Conservation (phyloP, 2,888 invertebrate genomes). For the Patella depressa region DNA sequence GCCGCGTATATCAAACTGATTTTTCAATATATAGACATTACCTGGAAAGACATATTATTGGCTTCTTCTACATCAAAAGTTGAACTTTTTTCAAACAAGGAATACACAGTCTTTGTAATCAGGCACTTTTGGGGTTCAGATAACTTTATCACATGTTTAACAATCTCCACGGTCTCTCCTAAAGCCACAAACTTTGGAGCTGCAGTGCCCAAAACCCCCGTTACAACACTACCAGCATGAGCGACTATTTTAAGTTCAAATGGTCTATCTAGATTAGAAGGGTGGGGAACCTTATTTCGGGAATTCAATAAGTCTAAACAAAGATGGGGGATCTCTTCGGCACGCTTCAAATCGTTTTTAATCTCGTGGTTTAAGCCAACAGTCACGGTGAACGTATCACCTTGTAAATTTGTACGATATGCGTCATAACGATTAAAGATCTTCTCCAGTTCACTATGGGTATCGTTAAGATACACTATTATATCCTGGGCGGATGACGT, state of each 20-base stretch:
- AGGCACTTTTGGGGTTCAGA: slow-evolving; percentile 37
- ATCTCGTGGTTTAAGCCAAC: slow-evolving; percentile 24
- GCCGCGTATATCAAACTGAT: too few relatives aligned
- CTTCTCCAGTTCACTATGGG: slow-evolving; percentile 22
- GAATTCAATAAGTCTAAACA: slow-evolving; percentile 31
- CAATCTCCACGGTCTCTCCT: slow-evolving; percentile 44
- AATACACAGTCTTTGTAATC: slow-evolving; percentile 35
- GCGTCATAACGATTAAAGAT: slow-evolving; percentile 9
- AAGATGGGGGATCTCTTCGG: slow-evolving; percentile 28
- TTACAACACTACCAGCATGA: slow-evolving; percentile 43
- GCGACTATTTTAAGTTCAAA: slow-evolving; percentile 27
- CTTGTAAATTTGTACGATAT: slow-evolving; percentile 12
- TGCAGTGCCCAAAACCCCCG: slow-evolving; percentile 45
- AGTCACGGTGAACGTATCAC: slow-evolving; percentile 18
- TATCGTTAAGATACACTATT: slow-evolving; percentile 26
- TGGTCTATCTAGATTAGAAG: neutral
- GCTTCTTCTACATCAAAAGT: slow-evolving; percentile 16
- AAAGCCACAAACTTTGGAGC: slow-evolving; percentile 44
- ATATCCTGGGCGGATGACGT: slow-evolving; percentile 16
- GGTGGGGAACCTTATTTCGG: neutral
- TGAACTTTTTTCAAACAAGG: slow-evolving; percentile 33
- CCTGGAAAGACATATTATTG: neutral
- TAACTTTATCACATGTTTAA: slow-evolving; percentile 34
- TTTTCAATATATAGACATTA: neutral
- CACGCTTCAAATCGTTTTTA: slow-evolving; percentile 24